Evolutionary conservation across 2,888 invertebrate genomes (phyloP), one percentile per base, ranked within the genome.

Genomic region (Epinotia bilunana): DNA sequence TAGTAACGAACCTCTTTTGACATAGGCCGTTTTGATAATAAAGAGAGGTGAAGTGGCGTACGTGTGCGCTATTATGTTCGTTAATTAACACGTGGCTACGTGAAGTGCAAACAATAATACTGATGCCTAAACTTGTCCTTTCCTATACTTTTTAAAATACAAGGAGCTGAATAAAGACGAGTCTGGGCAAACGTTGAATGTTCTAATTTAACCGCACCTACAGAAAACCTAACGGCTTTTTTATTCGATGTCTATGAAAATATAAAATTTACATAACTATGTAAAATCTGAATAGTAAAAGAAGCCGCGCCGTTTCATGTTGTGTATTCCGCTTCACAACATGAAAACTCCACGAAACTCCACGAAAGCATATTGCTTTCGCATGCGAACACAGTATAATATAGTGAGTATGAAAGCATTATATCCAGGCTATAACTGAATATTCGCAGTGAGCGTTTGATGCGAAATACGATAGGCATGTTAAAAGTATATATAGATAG

Each of bases 401-500:
- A 3, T 28, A 82, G 83, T 84, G 86, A 86, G 86, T 87, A 87
- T 86, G 86, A 86, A 85, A 84, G 81, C 80, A 76, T 83, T 82
- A 85, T 86, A 84, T 86, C 85, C 86, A 86, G 84, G 85, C 84
- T 84, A 88, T 90, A 91, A 90, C 91, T 90, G 87, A 87, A 87
- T 87, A 88, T 90, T 90, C 89, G 87, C 86, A 80, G 87, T 86
- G 86, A 87, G 84, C 83, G 82, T 78, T 83, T 82, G 88, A 88
- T 91, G 83, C 82, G 83, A 84, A 87, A 84, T 87, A 88, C 87
- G 81, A 85, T 84, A 83, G 86, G 85, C 80, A 80, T 81, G 84
- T 84, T 82, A 84, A 86, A n/a, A n/a, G n/a, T n/a, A n/a, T n/a
- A 84, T 86, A 85, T 83, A 83, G 80, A 79, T 84, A 79, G 83